phyloP scores from a whole-genome alignment of 1,140 invertebrate species.

The Oppia nitens region DNA sequence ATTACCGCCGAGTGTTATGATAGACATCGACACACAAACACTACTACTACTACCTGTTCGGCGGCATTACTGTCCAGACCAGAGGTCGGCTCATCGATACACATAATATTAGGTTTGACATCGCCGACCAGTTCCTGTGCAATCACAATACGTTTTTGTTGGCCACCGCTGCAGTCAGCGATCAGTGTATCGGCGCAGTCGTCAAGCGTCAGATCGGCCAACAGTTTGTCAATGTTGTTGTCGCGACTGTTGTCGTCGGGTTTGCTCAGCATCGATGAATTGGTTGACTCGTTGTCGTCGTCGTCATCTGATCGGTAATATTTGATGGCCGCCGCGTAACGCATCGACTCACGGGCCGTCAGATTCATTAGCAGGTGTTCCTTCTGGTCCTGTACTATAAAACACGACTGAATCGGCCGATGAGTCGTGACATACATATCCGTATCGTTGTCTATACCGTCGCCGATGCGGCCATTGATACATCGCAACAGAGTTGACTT shows the following conservation, averaged over 20 bases:
- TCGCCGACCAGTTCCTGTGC: slow-evolving; percentile 66
- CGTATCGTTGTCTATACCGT: neutral
- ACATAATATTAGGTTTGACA: neutral
- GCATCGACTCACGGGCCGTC: slow-evolving; percentile 39
- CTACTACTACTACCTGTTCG: neutral
- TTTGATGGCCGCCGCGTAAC: slow-evolving; percentile 4
- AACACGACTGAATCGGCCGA: neutral
- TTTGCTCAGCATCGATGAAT: neutral
- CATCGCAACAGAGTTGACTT: neutral
- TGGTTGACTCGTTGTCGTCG: neutral
- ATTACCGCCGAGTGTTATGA: neutral
- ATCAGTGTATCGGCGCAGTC: neutral
- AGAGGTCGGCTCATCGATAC: slow-evolving; percentile 29
- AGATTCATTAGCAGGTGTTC: slow-evolving; percentile 71
- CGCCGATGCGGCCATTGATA: neutral
- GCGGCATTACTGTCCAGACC: slow-evolving; percentile 43
- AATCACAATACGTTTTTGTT: slow-evolving; percentile 78
- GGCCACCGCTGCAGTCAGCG: slow-evolving; percentile 44
- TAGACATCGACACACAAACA: neutral
- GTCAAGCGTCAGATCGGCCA: neutral
- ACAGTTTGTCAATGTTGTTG: neutral
- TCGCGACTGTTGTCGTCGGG: neutral
- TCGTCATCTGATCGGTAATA: neutral
- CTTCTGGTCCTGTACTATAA: neutral
- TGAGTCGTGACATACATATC: neutral